Evolutionary conservation across 2,888 invertebrate genomes (phyloP).

Genomic region (Zygogramma bicolorata): DNA sequence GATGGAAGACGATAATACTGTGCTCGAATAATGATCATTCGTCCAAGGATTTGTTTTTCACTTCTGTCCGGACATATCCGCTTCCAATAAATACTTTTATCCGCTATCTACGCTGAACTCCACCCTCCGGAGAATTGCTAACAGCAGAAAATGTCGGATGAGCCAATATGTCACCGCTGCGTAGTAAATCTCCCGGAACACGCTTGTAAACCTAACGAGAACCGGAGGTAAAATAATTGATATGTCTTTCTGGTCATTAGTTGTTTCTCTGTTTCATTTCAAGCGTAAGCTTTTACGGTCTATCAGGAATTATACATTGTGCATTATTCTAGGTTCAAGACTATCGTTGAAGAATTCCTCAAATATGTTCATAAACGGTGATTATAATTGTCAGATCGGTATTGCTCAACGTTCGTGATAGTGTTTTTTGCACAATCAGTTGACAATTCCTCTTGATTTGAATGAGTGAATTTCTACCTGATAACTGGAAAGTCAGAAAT

Average conservation of each 20-base stretch:
- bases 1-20: too few relatives aligned
- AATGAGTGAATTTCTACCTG: too few relatives aligned
- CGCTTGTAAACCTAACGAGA: conserved; percentile 7
- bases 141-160: not conserved
- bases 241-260: conserved; percentile 8
- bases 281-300: conserved; percentile 1
- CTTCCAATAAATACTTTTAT: not conserved
- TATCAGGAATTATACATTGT: not conserved
- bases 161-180: not conserved
- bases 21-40: too few relatives aligned
- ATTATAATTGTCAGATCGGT: too few relatives aligned
- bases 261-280: conserved; percentile 3
- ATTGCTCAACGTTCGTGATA: too few relatives aligned
- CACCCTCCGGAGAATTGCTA: not conserved
- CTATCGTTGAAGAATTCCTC: too few relatives aligned
- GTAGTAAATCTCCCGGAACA: not conserved
- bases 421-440: too few relatives aligned
- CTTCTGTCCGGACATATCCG: not conserved
- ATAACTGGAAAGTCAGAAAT: too few relatives aligned
- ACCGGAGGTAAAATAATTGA: conserved; percentile 11
- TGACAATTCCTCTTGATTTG: too few relatives aligned
- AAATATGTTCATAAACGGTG: too few relatives aligned
- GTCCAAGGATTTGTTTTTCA: not conserved
- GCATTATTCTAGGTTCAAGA: too few relatives aligned
- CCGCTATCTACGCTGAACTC: not conserved